phyloP scores from a whole-genome alignment of 2,888 invertebrate species.

The Hypselothyrea guttata region DNA sequence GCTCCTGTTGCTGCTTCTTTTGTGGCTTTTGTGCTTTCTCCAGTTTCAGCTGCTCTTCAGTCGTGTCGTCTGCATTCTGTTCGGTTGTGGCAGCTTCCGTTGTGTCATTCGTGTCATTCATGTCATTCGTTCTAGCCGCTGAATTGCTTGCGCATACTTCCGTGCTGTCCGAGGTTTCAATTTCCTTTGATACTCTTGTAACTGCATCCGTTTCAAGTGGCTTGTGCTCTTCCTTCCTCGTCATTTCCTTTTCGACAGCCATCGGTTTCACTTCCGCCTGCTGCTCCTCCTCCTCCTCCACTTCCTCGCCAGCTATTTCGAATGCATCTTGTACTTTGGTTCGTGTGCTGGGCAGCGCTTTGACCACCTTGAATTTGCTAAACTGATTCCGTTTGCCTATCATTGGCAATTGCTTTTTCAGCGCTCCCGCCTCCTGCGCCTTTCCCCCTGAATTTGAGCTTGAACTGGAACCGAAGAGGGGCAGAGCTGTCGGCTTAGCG shows the following conservation, averaged over 20 bases:
- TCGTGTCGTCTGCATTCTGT: not conserved
- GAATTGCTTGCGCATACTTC: constrained; percentile 22
- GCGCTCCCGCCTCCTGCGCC: constrained; percentile 8
- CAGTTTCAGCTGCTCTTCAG: constrained; percentile 1
- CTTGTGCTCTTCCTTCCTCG: not conserved
- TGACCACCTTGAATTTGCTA: constrained; percentile 77
- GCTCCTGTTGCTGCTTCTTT: not conserved
- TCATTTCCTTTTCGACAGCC: not conserved
- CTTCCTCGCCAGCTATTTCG: constrained; percentile 70
- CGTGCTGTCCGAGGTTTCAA: constrained; percentile 10
- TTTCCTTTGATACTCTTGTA: constrained; percentile 16
- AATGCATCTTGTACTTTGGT: constrained; percentile 52
- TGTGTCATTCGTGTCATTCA: constrained; percentile 18
- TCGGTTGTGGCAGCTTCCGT: constrained; percentile 12
- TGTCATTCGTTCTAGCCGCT: constrained; percentile 23
- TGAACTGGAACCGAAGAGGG: constrained; percentile 83
- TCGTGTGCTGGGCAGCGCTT: constrained; percentile 37
- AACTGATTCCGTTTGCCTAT: constrained; percentile 83
- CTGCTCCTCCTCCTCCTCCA: constrained; percentile 57
- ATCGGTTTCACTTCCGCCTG: constrained; percentile 10
- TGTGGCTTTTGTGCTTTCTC: not conserved
- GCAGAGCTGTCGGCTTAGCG: constrained; percentile 86
- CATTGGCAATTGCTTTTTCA: constrained; percentile 80
- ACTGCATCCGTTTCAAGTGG: constrained; percentile 17
- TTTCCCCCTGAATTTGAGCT: constrained; percentile 18